A percentile compares a stretch with the other conserved stretches of the same genome.
Evolutionary conservation across 2,797 vertebrate species (phyloP).

Genomic region (Chaunax sp.): DNA sequence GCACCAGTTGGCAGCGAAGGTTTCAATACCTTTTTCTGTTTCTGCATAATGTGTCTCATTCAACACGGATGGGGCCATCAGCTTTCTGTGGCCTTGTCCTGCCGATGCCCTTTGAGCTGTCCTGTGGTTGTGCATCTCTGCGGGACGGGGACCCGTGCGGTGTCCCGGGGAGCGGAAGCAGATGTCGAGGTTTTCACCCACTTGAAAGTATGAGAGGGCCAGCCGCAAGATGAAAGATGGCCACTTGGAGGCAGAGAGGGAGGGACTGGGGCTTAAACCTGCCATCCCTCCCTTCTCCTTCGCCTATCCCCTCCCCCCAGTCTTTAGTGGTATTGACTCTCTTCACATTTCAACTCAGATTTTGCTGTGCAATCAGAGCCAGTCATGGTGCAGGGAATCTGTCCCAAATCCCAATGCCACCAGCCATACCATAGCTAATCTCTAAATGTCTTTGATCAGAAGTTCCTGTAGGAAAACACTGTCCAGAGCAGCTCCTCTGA

Average conservation of each 20-base stretch:
- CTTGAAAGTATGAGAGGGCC: conserved; percentile 80
- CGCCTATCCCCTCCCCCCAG: conserved; percentile 47
- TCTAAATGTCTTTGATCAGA: conserved; percentile 74
- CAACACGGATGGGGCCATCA: conserved; percentile 16
- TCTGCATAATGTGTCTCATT: conserved; percentile 8
- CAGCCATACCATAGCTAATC: conserved; percentile 59
- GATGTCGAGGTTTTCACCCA: conserved; percentile 82
- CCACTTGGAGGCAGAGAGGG: conserved; percentile 64
- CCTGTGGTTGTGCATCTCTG: conserved; percentile 57
- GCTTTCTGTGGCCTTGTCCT: conserved; percentile 39
- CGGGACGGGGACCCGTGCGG: conserved; percentile 67
- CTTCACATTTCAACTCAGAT: conserved; percentile 67
- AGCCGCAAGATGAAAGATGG: conserved; percentile 82
- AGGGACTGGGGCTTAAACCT: conserved; percentile 70
- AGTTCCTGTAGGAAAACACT: conserved; percentile 59
- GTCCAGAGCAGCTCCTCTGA: conserved; percentile 48
- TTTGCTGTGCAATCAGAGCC: conserved; percentile 67
- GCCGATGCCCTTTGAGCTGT: conserved; percentile 56
- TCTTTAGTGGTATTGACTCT: conserved; percentile 68
- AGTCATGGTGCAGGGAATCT: conserved; percentile 61
- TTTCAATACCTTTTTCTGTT: background rate
- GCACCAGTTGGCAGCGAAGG: background rate
- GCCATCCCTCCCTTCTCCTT: conserved; percentile 57
- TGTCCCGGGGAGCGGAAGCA: conserved; percentile 77
- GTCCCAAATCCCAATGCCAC: conserved; percentile 74